Evolutionary conservation across 2,113 vertebrate genomes (phyloP), one percentile per base, ranked within the genome.

Genomic region (Malurus alboscapulatus): DNA sequence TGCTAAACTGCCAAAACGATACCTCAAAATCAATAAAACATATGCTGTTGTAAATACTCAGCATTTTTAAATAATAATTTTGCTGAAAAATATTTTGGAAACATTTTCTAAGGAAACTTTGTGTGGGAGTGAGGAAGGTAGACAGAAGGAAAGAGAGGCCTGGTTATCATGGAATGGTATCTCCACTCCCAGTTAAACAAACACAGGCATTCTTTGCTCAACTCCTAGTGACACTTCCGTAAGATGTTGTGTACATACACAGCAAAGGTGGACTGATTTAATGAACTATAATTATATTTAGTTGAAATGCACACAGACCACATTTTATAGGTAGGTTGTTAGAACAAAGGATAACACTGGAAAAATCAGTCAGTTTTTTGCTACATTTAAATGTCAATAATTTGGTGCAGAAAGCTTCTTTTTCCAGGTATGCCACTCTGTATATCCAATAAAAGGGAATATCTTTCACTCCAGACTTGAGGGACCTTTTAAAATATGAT

Each of bases 211-310:
- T 30, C 22, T 86, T 71, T 63, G 14, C n/a, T 76, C 7, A 73
- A 65, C 19, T 69, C 17, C 6, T 25, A 62, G 8, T 13, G 55
- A 67, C 26, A 75, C 21, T 71, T 77, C 12, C 2, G 0, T 16
- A 59, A 32, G 9, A 48, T 0, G 0, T 19, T 0, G 0, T 19
- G 8, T 27, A 47, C 1, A 0, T 51, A 61, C 84, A 69, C 26
- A 81, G 19, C 10, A 69, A 29, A 71, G 51, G 5, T 57, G 22
- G 67, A 10, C 8, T 34, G 4, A 27, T 61, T 83, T 62, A 53
- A 65, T 15, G 25, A 12, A 59, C 11, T 38, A 38, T 38, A 38
- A 38, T 38, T 38, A 38, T 21, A 18, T 48, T 69, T 69, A 63
- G 5, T 40, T n/a, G 5, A 78, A 78, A 67, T 48, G 14, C 15